Conservation (phyloP, 2,113 vertebrate genomes). For the Semnopithecus entellus region DNA sequence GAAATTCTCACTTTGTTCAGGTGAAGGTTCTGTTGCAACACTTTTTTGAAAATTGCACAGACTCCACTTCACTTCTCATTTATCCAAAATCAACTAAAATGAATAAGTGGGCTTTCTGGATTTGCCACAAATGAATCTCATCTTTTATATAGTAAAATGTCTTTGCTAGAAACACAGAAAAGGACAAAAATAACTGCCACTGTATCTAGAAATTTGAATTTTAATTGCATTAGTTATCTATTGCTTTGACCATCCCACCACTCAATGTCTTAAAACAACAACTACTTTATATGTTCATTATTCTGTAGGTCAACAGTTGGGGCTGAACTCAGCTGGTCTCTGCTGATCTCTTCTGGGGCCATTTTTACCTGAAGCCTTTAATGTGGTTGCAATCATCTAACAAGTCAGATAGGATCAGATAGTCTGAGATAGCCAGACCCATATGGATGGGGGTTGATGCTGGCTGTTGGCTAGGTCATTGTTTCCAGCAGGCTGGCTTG, state of each 20-base stretch:
- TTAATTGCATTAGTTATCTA: neutral
- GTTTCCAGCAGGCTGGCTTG: neutral
- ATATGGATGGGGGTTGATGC: neutral
- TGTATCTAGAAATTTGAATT: conserved; percentile 20
- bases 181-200: neutral
- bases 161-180: conserved; percentile 38
- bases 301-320: neutral
- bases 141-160: conserved; percentile 9
- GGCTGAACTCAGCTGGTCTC: neutral
- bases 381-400: neutral
- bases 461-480: neutral
- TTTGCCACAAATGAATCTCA: conserved; percentile 28
- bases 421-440: neutral
- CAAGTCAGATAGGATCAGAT: neutral
- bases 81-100: conserved; percentile 25
- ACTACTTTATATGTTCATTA: neutral
- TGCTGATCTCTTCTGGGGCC: neutral
- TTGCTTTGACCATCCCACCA: neutral
- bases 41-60: neutral
- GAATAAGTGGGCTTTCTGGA: conserved; percentile 13
- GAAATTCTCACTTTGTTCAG: conserved; percentile 36
- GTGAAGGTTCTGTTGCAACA: neutral
- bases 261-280: neutral
- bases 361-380: neutral
- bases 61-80: neutral